These are phyloP conservation scores for Drosophila percnosoma DNA, from an alignment of 2,888 invertebrate genomes.

Conservation along the genomic window DNA sequence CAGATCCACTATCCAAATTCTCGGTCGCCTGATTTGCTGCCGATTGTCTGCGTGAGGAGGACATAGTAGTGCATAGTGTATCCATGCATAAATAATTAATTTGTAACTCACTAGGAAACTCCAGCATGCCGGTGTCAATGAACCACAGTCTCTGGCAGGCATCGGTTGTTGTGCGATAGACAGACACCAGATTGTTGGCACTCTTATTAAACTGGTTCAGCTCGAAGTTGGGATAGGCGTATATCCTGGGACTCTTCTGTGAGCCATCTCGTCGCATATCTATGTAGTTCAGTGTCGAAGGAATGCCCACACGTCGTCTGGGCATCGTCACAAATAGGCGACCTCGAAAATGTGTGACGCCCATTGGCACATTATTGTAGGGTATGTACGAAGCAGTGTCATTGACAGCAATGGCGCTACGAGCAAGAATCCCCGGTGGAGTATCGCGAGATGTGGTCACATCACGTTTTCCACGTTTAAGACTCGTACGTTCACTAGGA, in stretches of 20 bases:
- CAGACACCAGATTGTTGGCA: constrained; percentile 86
- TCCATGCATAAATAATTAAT: neutral
- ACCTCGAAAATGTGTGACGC: constrained; percentile 84
- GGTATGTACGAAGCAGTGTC: constrained; percentile 71
- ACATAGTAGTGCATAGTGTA: neutral
- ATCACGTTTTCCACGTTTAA: constrained; percentile 39
- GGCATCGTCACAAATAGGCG: constrained; percentile 91
- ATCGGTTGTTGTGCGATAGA: constrained; percentile 90
- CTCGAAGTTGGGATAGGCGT: constrained; percentile 82
- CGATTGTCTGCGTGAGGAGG: constrained; percentile 71
- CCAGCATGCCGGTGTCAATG: constrained; percentile 90
- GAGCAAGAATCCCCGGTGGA: constrained; percentile 30
- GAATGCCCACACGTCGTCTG: constrained; percentile 88
- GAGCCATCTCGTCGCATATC: constrained; percentile 81
- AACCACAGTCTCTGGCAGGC: constrained; percentile 91
- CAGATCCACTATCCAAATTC: constrained; percentile 89
- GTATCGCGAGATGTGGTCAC: constrained; percentile 63
- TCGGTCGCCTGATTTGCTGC: constrained; percentile 86
- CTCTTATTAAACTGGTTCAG: constrained; percentile 78
- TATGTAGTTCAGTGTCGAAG: constrained; percentile 87
- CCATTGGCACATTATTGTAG: constrained; percentile 84
- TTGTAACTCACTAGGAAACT: constrained; percentile 87
- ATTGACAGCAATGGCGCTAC: constrained; percentile 4
- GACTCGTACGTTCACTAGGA: constrained; percentile 25
- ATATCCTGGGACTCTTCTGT: constrained; percentile 78